Evolutionary conservation across 2,888 invertebrate species (phyloP).

Genomic region (Plagodis dolabraria): DNA sequence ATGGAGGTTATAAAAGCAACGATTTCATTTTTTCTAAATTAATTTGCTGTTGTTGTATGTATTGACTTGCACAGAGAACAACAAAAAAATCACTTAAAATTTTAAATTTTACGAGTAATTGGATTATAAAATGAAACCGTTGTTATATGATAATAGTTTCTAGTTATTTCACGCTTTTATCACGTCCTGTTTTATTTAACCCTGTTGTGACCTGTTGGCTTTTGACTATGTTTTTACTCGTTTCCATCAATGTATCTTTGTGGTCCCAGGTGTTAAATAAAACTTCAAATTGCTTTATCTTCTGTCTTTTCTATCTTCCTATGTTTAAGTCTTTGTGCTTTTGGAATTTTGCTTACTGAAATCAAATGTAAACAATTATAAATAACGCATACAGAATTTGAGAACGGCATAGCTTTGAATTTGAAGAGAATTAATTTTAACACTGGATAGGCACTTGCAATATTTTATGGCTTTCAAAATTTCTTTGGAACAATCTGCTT

Average conservation of each 20-base stretch:
- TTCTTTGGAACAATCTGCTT: constrained; percentile 55
- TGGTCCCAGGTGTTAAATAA: constrained; percentile 81
- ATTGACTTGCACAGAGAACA: no score
- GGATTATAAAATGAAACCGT: constrained; percentile 58
- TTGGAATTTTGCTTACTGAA: constrained; percentile 62
- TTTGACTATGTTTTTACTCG: constrained; percentile 38
- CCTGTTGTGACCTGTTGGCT: constrained; percentile 68
- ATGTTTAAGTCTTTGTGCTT: constrained; percentile 55
- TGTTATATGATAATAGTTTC: constrained; percentile 45
- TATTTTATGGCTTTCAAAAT: constrained; percentile 39
- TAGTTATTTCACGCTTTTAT: constrained; percentile 71
- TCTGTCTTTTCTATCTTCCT: constrained; percentile 63
- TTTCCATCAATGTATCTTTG: constrained; percentile 43
- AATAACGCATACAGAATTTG: constrained; percentile 5
- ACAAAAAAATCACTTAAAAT: no score
- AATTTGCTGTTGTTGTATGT: neutral
- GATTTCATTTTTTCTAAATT: constrained; percentile 58
- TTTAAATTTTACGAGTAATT: constrained; percentile 14
- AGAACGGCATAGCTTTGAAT: constrained; percentile 46
- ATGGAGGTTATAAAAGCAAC: constrained; percentile 64
- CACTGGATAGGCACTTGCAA: constrained; percentile 25
- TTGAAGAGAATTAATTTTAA: constrained; percentile 33
- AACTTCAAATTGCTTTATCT: constrained; percentile 75
- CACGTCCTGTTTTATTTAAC: constrained; percentile 78
- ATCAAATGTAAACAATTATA: constrained; percentile 36